Conservation (phyloP, 2,797 vertebrate genomes). For the Scyliorhinus canicula region DNA sequence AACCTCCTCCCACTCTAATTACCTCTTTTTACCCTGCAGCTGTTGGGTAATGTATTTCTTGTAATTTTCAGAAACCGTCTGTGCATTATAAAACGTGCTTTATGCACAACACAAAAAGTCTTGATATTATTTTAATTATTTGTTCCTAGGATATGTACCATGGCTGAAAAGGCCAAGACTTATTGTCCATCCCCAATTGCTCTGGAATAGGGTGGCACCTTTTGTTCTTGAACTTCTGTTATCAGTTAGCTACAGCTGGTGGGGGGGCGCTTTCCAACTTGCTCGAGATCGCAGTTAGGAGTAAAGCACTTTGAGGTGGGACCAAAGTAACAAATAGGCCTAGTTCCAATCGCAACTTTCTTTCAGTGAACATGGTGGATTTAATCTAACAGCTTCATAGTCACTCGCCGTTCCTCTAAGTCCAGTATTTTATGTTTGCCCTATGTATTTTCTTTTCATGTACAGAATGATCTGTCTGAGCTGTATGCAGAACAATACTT, state of each 20-base stretch:
- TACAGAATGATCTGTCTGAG: no score
- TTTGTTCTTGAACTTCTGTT: background rate
- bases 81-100: no score
- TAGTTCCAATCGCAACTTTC: background rate
- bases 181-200: no score
- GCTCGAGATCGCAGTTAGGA: background rate
- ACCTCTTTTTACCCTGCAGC: background rate
- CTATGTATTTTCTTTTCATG: no score
- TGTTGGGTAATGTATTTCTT: background rate
- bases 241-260: background rate
- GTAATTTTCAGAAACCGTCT: background rate
- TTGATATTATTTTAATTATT: background rate
- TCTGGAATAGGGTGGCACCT: no score
- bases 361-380: background rate
- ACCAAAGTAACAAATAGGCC: background rate
- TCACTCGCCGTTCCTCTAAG: background rate
- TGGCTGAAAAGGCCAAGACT: background rate
- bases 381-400: background rate
- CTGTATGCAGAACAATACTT: no score
- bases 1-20: background rate
- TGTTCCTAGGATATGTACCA: background rate
- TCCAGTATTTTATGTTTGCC: no score
- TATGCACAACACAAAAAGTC: no score
- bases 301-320: background rate
- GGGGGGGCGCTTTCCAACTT: background rate